phyloP scores from a whole-genome alignment of 2,888 invertebrate genomes.

The Diloba caeruleocephala region DNA sequence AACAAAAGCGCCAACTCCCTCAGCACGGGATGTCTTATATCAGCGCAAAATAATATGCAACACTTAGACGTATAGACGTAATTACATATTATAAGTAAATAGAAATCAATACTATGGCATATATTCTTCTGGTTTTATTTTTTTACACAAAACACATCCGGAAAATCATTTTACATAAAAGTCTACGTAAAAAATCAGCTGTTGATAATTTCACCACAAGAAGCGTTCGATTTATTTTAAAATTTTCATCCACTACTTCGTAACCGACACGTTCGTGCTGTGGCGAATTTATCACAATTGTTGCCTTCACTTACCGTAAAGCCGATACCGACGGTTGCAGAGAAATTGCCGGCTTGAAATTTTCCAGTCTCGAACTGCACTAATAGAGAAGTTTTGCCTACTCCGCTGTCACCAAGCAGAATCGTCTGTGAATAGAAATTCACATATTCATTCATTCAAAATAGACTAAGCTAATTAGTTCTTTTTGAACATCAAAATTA shows the following conservation, averaged over 20 bases:
- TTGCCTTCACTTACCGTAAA: slow-evolving; percentile 93
- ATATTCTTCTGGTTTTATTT: slow-evolving; percentile 25
- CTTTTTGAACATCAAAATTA: no score
- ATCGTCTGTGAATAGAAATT: slow-evolving; percentile 92
- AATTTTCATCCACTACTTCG: slow-evolving; percentile 6
- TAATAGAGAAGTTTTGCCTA: slow-evolving; percentile 97
- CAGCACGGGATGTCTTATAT: no score
- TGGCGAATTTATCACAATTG: slow-evolving; percentile 13
- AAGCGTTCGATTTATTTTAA: slow-evolving; percentile 20
- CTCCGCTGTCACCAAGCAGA: slow-evolving; percentile 97
- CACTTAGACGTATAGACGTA: no score
- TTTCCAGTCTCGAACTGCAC: slow-evolving; percentile 98
- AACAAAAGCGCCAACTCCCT: no score
- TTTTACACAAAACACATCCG: no score
- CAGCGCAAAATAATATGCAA: no score
- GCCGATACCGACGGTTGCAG: slow-evolving; percentile 98
- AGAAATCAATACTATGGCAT: slow-evolving; percentile 20
- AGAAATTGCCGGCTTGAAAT: slow-evolving; percentile 97
- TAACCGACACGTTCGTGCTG: slow-evolving; percentile 25
- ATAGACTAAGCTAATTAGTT: neutral
- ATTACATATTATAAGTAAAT: no score
- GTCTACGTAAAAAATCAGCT: neutral
- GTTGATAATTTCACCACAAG: slow-evolving; percentile 7
- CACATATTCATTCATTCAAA: no score
- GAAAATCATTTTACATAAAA: no score